Base-by-base conservation (phyloP, 1,140 invertebrate species). In the Hyles euphorbiae region DNA sequence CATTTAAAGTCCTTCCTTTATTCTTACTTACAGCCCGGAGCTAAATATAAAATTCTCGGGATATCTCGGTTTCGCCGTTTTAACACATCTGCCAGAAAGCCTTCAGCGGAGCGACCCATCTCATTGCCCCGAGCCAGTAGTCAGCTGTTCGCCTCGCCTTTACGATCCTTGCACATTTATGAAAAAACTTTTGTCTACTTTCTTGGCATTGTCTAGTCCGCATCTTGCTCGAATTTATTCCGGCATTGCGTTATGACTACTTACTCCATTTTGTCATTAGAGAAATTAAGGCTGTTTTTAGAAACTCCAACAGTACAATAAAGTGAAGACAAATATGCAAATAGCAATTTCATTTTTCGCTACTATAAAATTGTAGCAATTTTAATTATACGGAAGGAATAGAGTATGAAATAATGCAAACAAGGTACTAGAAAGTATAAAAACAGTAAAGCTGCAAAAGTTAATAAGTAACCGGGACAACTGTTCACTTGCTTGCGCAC, bases 171-270 rank as follows among this genome's bases (percentile, higher is more conserved):
- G 77, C 76, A 76, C 82, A 79, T 85, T 85, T 87, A 87, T 87
- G 82, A 87, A 87, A 83, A 87, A 87, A 87, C 76, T 86, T 84
- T 80, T 75, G 68, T 76, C 80, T 80, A 83, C 75, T 78, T 81
- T 76, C 76, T 80, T 81, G 72, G 70, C 80, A 79, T 81, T 79
- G 76, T 80, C 76, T 77, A 62, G 67, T 34, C 9, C 34, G 22
- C 12, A 43, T 40, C 36, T 40, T 43, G 10, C 11, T 43, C 7
- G 12, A 45, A 32, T 12, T 40, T 40, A 40, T 40, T 40, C 36
- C 36, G 36, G 8, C 36, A 40, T 40, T 36, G 7, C 36, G 7
- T 40, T 40, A 40, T 8, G 36, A 40, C 36, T 8, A 40, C 36
- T 1, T 5, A 40, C 5, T 40, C 8, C 36, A 40, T 5, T 40